Evolutionary conservation across 1,140 invertebrate species (phyloP).

Genomic region (Chrysoperla carnea): DNA sequence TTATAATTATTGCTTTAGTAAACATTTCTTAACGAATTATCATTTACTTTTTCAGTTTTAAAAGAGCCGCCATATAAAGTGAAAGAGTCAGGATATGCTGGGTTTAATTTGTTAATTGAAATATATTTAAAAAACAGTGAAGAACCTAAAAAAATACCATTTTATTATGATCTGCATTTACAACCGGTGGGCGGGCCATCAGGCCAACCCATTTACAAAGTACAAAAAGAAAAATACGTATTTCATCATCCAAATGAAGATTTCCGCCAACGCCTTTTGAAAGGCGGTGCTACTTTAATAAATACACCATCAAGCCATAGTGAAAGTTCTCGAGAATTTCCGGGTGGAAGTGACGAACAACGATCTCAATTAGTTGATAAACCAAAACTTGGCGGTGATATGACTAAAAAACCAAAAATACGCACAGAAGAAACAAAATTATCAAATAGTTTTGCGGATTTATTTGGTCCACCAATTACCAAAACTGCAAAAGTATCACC

Average conservation of each 20-base stretch:
- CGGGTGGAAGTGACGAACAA: neutral
- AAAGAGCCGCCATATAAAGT: slow-evolving; percentile 85
- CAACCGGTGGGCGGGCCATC: slow-evolving; percentile 50
- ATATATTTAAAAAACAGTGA: slow-evolving; percentile 83
- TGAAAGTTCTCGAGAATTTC: slow-evolving; percentile 5
- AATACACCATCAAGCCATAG: slow-evolving; percentile 28
- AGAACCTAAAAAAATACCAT: slow-evolving; percentile 73
- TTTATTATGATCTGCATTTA: slow-evolving; percentile 73
- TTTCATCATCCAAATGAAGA: slow-evolving; percentile 77
- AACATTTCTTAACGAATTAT: slow-evolving; percentile 2
- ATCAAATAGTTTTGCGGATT: slow-evolving; percentile 44
- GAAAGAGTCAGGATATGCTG: slow-evolving; percentile 86
- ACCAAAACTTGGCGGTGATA: slow-evolving; percentile 40
- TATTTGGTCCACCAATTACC: slow-evolving; percentile 64
- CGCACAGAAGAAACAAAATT: slow-evolving; percentile 36
- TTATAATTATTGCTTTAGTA: neutral
- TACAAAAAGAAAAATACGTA: slow-evolving; percentile 53
- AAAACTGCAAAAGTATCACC: slow-evolving; percentile 46
- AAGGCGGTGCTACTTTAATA: slow-evolving; percentile 57
- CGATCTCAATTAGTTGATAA: slow-evolving; percentile 37
- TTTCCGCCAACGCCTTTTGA: slow-evolving; percentile 70
- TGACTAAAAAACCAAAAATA: slow-evolving; percentile 41
- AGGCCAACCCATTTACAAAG: slow-evolving; percentile 47
- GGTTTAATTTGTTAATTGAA: slow-evolving; percentile 79
- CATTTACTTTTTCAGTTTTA: slow-evolving; percentile 39